These are phyloP conservation scores for Nebria brevicollis DNA, from an alignment of 2,888 invertebrate species.

Conservation along the genomic window DNA sequence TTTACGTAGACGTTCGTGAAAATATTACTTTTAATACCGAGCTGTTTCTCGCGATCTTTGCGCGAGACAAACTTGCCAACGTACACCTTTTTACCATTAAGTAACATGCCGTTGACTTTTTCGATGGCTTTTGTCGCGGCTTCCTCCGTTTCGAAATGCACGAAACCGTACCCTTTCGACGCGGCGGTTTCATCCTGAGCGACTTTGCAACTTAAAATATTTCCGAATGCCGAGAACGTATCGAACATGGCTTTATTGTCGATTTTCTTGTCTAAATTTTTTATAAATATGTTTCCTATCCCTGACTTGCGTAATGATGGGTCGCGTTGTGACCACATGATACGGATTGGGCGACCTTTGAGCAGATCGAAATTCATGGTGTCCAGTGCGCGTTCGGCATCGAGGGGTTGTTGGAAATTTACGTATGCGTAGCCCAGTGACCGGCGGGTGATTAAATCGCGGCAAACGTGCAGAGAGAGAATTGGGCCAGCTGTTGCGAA, in stretches of 20 bases:
- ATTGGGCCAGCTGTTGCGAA: constrained; percentile 99
- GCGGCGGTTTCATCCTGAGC: constrained; percentile 94
- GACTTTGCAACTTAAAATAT: constrained; percentile 97
- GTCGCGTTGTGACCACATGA: constrained; percentile 99
- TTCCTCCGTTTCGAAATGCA: constrained; percentile 98
- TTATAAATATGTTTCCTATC: constrained; percentile 99
- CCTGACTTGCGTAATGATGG: constrained; percentile 98
- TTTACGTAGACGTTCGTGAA: constrained; percentile 99
- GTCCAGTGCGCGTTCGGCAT: constrained; percentile 98
- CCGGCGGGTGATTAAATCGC: constrained; percentile 96
- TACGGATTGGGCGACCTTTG: constrained; percentile 96
- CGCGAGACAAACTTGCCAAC: constrained; percentile 98
- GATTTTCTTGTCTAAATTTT: constrained; percentile 97
- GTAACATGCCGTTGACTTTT: constrained; percentile 98
- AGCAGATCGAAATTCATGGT: constrained; percentile 99
- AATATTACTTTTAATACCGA: constrained; percentile 93
- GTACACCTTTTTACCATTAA: constrained; percentile 97
- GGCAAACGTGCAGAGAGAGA: constrained; percentile 96
- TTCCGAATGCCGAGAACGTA: constrained; percentile 98
- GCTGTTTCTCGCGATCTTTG: constrained; percentile 94
- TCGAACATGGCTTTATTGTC: constrained; percentile 99
- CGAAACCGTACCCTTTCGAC: constrained; percentile 98
- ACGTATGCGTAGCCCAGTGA: constrained; percentile 99
- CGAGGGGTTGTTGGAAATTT: constrained; percentile 98
- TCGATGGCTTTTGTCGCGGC: constrained; percentile 97